phyloP scores from a whole-genome alignment of 2,113 vertebrate genomes.

The Poecile atricapillus region DNA sequence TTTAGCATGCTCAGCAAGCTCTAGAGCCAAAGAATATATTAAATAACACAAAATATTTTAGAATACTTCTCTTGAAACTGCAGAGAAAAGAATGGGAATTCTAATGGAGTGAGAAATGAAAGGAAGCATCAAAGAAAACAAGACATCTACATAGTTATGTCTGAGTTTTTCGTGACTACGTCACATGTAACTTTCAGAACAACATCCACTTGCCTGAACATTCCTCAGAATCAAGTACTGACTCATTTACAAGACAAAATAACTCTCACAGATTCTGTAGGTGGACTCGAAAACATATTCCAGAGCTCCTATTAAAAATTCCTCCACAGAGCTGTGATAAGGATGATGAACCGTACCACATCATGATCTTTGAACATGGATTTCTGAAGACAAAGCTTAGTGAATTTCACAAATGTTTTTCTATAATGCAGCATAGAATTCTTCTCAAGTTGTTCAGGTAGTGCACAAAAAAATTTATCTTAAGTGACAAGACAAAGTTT shows the following conservation, averaged over 20 bases:
- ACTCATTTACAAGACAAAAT: background rate
- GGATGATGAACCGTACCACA: background rate
- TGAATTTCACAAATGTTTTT: background rate
- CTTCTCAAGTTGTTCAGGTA: background rate
- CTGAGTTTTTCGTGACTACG: background rate
- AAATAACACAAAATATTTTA: background rate
- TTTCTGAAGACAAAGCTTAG: background rate
- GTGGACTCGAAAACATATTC: background rate
- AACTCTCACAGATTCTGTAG: background rate
- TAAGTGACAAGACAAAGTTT: background rate
- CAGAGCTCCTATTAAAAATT: background rate
- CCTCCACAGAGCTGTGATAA: background rate
- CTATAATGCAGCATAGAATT: background rate
- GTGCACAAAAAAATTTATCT: background rate
- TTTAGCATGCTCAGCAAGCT: background rate
- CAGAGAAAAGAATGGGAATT: background rate
- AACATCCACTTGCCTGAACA: background rate
- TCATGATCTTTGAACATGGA: background rate
- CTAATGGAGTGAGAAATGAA: background rate
- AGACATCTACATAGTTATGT: background rate
- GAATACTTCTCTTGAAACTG: background rate
- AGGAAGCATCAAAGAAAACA: background rate
- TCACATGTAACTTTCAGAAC: background rate
- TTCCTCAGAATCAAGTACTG: background rate
- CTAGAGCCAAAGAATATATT: background rate